A percentile compares a stretch with the other conserved stretches of the same genome.
Conservation (phyloP, 2,888 invertebrate genomes). For the Agriopis marginaria region DNA sequence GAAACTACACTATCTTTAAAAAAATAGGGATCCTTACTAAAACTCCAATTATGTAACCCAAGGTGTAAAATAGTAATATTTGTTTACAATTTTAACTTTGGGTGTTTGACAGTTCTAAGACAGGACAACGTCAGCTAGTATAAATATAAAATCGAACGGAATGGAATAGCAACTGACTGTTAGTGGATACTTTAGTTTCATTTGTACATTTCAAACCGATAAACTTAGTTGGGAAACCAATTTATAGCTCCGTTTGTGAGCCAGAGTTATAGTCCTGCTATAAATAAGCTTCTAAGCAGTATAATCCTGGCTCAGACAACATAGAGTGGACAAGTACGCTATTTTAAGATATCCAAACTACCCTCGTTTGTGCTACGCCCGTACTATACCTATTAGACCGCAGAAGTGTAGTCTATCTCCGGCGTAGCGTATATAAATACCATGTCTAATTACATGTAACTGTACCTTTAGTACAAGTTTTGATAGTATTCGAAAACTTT, state of each 20-base stretch:
- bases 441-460: neutral
- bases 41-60: too few species aligned
- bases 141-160: too few species aligned
- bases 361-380: neutral
- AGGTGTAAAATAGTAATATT: too few species aligned
- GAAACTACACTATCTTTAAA: too few species aligned
- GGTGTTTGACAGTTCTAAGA: too few species aligned
- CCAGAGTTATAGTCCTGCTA: neutral
- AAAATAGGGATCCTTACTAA: too few species aligned
- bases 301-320: slow-evolving; percentile 14
- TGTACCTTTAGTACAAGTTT: too few species aligned
- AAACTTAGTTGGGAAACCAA: slow-evolving; percentile 10
- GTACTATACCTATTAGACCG: neutral
- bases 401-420: neutral
- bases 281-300: slow-evolving; percentile 14
- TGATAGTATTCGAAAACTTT: too few species aligned
- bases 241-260: slow-evolving; percentile 3
- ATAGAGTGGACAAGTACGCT: slow-evolving; percentile 1
- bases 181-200: neutral
- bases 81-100: too few species aligned
- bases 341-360: slow-evolving; percentile 1
- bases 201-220: neutral
- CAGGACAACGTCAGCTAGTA: too few species aligned
- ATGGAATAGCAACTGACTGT: too few species aligned
- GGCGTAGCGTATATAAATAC: neutral